Evolutionary conservation across 2,113 vertebrate species (phyloP).

Genomic region (Eublepharis macularius): DNA sequence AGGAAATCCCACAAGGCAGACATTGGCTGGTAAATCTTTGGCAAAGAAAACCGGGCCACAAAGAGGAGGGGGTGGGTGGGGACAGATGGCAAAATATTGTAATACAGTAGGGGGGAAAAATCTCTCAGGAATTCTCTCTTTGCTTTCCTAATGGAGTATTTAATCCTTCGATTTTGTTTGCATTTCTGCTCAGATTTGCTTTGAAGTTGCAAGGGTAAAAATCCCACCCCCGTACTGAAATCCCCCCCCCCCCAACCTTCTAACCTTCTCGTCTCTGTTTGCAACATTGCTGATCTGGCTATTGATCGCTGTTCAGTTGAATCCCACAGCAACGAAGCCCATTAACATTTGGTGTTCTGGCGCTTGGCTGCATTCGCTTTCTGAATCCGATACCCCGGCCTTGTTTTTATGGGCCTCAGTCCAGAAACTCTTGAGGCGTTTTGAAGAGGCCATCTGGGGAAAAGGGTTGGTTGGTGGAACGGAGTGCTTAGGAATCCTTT

Average conservation of each 20-base stretch:
- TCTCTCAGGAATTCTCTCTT: not conserved
- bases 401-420: constrained; percentile 36
- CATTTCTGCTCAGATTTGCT: not conserved
- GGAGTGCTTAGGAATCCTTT: not conserved
- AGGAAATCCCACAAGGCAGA: not conserved
- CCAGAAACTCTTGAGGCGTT: constrained; percentile 19
- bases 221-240: not conserved
- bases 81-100: not conserved
- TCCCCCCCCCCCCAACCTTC: not conserved
- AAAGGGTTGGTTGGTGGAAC: constrained; percentile 2
- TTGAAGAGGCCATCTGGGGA: constrained; percentile 13
- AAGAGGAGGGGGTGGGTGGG: not conserved
- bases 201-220: not conserved
- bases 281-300: constrained; percentile 33
- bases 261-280: not conserved
- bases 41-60: not conserved
- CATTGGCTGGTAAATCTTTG: not conserved
- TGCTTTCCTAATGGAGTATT: not conserved
- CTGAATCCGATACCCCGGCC: constrained; percentile 4
- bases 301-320: constrained; percentile 32
- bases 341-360: constrained; percentile 10
- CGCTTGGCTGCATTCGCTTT: constrained; percentile 11
- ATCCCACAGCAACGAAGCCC: not conserved
- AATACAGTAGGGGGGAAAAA: not conserved
- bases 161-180: not conserved